Base-by-base conservation (phyloP, 2,797 vertebrate species). In the Notamacropus eugenii region DNA sequence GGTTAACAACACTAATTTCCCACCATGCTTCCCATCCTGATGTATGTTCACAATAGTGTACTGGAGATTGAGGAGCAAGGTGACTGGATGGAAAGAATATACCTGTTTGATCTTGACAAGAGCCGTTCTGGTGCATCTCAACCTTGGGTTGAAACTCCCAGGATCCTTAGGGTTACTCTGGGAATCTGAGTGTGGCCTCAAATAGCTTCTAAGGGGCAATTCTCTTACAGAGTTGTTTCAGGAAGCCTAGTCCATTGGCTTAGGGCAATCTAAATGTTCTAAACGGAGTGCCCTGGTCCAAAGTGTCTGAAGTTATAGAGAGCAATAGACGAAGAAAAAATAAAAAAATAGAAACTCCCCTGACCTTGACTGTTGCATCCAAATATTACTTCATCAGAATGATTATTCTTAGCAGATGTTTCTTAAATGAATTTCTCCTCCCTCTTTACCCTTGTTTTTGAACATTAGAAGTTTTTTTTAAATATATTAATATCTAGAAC, bases 391-490 rank as follows among this genome's bases (percentile, higher is more conserved):
- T 93, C 91, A 58, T 94, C 55, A 50, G 34, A n/a, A 24, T 67
- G 40, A 12, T 95, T 95, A 91, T 94, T 93, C 46, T 58, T 91
- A 91, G 52, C 54, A 94, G 93, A 95, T 55, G 82, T 92, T 95
- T 91, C 92, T 56, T 92, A 27, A 93, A 54, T 55, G 2, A 13
- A 40, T 95, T 94, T 91, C 56, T 87, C 59, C 55, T 28, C 54
- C 56, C 29, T 40, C 6, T 92, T 95, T 93, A 94, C 58, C 46
- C 96, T 54, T 94, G 0, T 40, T 82, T 67, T 50, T 87, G 74
- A 46, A 46, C 22, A 82, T 82, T 82, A 27, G 16, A 82, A 24
- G n/a, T 22, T 74, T 87, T 87, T 67, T 87, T 46, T 4, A 14
- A 67, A 46, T 27, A 87, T 87, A 87, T 50, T 87, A 27, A 46